Evolutionary conservation across 2,797 vertebrate genomes (phyloP).

Genomic region (Somateria mollissima): DNA sequence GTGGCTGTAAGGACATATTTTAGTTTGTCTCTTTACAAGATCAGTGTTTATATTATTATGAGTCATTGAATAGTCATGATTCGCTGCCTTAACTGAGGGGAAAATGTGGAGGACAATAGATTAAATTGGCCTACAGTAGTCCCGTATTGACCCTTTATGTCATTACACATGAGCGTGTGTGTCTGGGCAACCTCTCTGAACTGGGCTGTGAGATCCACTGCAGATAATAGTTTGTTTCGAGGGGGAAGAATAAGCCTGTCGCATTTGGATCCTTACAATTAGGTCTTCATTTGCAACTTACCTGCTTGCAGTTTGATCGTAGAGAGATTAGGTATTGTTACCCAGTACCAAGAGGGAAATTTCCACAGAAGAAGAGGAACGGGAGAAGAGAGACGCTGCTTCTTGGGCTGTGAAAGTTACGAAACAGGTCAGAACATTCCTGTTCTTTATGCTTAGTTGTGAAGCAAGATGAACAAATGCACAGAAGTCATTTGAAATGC

Average conservation of each 20-base stretch:
- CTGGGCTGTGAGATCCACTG: background rate
- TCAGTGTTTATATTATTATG: background rate
- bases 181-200: background rate
- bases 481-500: background rate
- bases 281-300: background rate
- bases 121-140: background rate
- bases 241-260: background rate
- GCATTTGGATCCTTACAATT: background rate
- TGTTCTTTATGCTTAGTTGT: background rate
- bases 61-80: background rate
- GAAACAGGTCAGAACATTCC: background rate
- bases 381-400: background rate
- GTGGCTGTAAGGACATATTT: background rate
- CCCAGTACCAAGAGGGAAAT: fast-evolving
- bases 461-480: background rate
- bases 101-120: background rate
- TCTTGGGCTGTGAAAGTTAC: background rate
- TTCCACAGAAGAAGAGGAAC: background rate
- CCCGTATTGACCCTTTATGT: background rate
- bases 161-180: background rate
- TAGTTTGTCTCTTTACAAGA: background rate
- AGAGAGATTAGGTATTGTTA: background rate
- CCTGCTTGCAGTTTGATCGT: background rate
- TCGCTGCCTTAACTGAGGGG: background rate
- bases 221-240: background rate